Percentiles rank a stretch among this genome's conserved stretches.
Evolutionary conservation across 2,888 invertebrate species (phyloP).

Genomic region (Onthophagus sagittarius): DNA sequence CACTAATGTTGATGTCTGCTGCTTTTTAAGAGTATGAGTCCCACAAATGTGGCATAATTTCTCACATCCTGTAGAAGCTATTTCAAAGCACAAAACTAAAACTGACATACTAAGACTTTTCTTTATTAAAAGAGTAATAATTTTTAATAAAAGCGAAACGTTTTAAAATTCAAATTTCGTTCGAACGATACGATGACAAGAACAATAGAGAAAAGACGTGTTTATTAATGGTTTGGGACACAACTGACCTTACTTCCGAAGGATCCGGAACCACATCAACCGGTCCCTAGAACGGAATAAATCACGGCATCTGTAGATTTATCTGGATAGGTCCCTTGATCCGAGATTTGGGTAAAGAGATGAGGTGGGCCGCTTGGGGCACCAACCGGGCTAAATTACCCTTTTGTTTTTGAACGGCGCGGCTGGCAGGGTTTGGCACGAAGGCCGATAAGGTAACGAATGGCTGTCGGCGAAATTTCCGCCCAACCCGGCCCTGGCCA

Average conservation of each 20-base stretch:
- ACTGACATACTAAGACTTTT: no score
- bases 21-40: no score
- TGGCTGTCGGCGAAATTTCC: slow-evolving; percentile 12
- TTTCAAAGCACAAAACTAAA: no score
- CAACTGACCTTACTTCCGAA: background rate
- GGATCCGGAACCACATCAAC: background rate
- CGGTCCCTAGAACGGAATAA: background rate
- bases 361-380: slow-evolving; percentile 1
- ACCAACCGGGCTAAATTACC: slow-evolving; percentile 2
- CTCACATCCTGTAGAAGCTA: no score
- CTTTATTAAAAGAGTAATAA: no score
- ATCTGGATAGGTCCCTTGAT: slow-evolving; percentile 3
- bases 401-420: slow-evolving; percentile 9
- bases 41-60: no score
- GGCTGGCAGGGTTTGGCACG: background rate
- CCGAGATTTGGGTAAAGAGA: slow-evolving; percentile 10
- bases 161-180: no score
- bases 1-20: no score
- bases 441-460: slow-evolving; percentile 10
- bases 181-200: no score
- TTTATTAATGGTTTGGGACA: background rate
- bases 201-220: background rate
- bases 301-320: slow-evolving; percentile 1
- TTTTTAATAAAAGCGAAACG: no score
- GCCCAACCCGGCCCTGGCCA: background rate